Evolutionary conservation across 2,113 vertebrate species (phyloP).

Genomic region (Actenoides hombroni): DNA sequence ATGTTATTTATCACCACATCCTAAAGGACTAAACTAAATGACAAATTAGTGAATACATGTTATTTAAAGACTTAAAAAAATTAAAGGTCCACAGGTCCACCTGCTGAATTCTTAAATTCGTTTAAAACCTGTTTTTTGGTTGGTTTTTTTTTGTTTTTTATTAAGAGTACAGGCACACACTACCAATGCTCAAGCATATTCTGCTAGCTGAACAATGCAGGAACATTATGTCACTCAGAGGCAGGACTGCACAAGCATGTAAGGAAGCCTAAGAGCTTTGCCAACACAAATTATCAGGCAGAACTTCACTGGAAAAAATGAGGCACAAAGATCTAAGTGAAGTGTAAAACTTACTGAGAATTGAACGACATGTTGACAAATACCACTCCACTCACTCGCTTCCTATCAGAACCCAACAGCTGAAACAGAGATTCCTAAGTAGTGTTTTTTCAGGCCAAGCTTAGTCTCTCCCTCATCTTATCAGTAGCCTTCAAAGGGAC

Average conservation of each 20-base stretch:
- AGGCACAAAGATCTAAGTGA: constrained; percentile 33
- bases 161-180: background rate
- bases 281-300: constrained; percentile 50
- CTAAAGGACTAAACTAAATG: background rate
- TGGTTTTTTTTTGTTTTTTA: background rate
- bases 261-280: constrained; percentile 36
- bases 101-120: background rate
- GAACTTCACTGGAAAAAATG: constrained; percentile 57
- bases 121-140: background rate
- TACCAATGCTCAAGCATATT: background rate
- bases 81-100: background rate
- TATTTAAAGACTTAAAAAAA: background rate
- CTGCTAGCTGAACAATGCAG: background rate
- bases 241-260: background rate
- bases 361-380: constrained; percentile 61
- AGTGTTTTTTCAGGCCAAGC: constrained; percentile 38
- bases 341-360: constrained; percentile 28
- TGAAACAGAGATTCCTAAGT: constrained; percentile 37
- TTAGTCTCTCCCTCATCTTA: constrained; percentile 46
- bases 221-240: background rate
- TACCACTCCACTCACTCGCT: constrained; percentile 48
- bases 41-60: background rate
- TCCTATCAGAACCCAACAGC: constrained; percentile 32
- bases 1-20: background rate
- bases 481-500: constrained; percentile 57